phyloP scores from a whole-genome alignment of 2,113 vertebrate species.

The Uria lomvia region DNA sequence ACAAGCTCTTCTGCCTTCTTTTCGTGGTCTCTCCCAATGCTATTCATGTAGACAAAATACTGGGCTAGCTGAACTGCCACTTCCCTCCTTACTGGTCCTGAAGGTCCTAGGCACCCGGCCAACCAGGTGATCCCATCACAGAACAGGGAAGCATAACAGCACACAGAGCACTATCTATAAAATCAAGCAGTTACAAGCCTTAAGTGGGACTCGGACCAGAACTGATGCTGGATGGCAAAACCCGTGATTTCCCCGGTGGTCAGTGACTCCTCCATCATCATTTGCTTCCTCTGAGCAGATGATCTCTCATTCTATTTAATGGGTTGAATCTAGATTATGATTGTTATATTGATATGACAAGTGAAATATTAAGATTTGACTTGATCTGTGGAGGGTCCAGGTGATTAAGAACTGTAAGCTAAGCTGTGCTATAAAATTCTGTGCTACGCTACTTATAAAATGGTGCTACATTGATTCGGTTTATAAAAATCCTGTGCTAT shows the following conservation, averaged over 20 bases:
- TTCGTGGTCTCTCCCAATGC: not conserved
- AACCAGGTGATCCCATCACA: not conserved
- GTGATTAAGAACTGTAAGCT: not conserved
- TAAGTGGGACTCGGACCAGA: not conserved
- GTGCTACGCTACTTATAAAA: accelerated
- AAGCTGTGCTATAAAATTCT: not conserved
- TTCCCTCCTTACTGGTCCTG: not conserved
- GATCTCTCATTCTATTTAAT: not conserved
- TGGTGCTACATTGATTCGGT: not conserved
- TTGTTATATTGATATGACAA: not conserved
- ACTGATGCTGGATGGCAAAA: not conserved
- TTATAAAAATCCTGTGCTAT: not conserved
- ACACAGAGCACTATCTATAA: not conserved
- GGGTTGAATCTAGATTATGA: not conserved
- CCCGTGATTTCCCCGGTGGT: accelerated
- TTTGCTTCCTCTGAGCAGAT: not conserved
- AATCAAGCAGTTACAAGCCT: not conserved
- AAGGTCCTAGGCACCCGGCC: accelerated
- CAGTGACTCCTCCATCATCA: accelerated
- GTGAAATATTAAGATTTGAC: not conserved
- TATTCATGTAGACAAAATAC: not conserved
- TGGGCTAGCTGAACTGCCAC: not conserved
- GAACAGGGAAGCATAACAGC: not conserved
- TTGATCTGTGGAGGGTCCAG: not conserved
- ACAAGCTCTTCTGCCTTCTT: not conserved